A percentile compares a stretch with the other conserved stretches of the same genome.
Evolutionary conservation across 1,140 invertebrate genomes (phyloP).

Genomic region (Laupala kohalensis): DNA sequence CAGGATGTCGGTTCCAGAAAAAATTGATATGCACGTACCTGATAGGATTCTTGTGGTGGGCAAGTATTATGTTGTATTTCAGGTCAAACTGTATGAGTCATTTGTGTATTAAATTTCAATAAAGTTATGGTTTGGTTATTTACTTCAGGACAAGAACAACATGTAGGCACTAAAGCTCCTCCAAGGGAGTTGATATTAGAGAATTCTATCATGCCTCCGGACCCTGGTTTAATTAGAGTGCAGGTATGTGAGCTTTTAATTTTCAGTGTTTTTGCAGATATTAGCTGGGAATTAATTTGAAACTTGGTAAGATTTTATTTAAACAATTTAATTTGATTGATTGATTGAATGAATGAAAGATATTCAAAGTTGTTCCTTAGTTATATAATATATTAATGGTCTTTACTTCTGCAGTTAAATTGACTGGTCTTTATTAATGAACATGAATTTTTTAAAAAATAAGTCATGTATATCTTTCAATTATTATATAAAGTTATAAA

Average conservation of each 20-base stretch:
- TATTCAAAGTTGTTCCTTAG: too few relatives aligned
- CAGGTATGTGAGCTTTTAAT: constrained; percentile 39
- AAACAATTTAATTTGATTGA: too few relatives aligned
- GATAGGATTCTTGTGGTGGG: constrained; percentile 74
- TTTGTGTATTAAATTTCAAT: background rate
- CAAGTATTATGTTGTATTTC: constrained; percentile 19
- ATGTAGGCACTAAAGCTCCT: constrained; percentile 60
- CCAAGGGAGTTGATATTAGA: constrained; percentile 73
- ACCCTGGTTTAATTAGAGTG: constrained; percentile 55
- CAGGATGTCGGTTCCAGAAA: constrained; percentile 34
- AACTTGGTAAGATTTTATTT: too few relatives aligned
- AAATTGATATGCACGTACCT: constrained; percentile 80
- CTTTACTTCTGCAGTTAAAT: too few relatives aligned
- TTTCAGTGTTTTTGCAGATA: too few relatives aligned
- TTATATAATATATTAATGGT: too few relatives aligned
- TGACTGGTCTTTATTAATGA: too few relatives aligned
- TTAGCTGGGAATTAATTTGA: too few relatives aligned
- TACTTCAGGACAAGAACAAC: constrained; percentile 56
- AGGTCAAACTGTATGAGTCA: background rate
- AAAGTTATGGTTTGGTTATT: constrained; percentile 2
- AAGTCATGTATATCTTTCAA: background rate
- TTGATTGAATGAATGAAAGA: too few relatives aligned
- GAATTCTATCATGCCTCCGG: constrained; percentile 58
- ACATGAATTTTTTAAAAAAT: background rate
- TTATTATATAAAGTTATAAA: background rate